Evolutionary conservation across 2,113 vertebrate genomes (phyloP), one percentile per base, ranked within the genome.

Genomic region (Antigone vipio): DNA sequence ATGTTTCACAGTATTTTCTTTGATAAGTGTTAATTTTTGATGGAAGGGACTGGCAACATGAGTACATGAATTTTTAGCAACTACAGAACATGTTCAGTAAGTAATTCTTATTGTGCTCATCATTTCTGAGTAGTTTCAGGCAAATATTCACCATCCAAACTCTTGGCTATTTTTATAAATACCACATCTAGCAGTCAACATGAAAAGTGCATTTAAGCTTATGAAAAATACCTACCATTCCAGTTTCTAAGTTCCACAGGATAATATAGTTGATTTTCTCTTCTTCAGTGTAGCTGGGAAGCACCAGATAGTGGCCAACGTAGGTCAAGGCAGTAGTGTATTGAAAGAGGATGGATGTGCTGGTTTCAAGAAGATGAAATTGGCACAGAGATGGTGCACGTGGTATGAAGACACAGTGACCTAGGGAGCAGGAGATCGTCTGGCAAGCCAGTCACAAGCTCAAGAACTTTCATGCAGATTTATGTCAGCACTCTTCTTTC

Each of bases 341-440:
- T 55, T 97, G 94, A 73, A 96, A 95, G 71, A 98, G 84, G 93
- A 97, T 79, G 27, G 97, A 98, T 22, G 71, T 89, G 30, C 68
- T 80, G 74, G 95, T 98, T 94, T 98, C 95, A 64, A 98, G 96
- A 18, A 90, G 97, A 60, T 60, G 40, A 58, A 97, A 42, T 42
- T 98, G 97, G 45, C 96, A 94, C 42, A 94, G 30, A 97, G 84
- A 68, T 96, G 96, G 82, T 97, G 96, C 24, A 80, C 38, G 5
- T 97, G 95, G 27, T 97, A 97, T 35, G 97, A 98, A 86, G 98
- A 97, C 83, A 97, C 93, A 26, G 95, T 82, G 50, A 97, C 89
- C 97, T 97, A 62, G 23, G 42, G 73, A 83, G 34, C 34, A 79
- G 35, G 26, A 85, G 23, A 60, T 76, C 50, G 20, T 50, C 59